Evolutionary conservation across 2,888 invertebrate genomes (phyloP).

Genomic region (Epistrophe grossulariae): DNA sequence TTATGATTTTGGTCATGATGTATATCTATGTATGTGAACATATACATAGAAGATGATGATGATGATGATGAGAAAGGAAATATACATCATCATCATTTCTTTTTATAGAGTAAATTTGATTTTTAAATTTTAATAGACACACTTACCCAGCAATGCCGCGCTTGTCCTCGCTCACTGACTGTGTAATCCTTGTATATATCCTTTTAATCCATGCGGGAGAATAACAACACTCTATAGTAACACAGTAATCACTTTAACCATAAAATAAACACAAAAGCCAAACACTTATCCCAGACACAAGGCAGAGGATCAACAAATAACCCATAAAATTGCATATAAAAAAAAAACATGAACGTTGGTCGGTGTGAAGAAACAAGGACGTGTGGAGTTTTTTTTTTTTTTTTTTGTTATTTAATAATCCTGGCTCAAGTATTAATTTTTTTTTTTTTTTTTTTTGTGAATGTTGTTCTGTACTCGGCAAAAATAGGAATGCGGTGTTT

Average conservation of each 20-base stretch:
- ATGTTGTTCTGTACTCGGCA: background rate
- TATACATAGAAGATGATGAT: conserved; percentile 31
- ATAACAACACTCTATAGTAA: conserved; percentile 37
- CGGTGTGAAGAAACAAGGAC: background rate
- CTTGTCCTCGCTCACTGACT: background rate
- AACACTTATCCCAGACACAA: conserved; percentile 52
- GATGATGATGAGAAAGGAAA: conserved; percentile 28
- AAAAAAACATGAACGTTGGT: background rate
- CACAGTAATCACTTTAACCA: conserved; percentile 54
- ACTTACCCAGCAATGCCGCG: conserved; percentile 50
- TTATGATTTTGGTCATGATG: conserved; percentile 67
- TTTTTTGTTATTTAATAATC: conserved; percentile 68
- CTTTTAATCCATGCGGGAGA: conserved; percentile 53
- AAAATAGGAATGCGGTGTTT: conserved; percentile 47
- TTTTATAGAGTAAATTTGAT: conserved; percentile 37
- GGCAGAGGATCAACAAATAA: conserved; percentile 59
- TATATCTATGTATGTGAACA: background rate
- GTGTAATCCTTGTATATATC: conserved; percentile 45
- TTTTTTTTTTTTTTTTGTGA: conserved; percentile 7
- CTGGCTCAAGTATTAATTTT: conserved; percentile 54
- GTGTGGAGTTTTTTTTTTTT: conserved; percentile 51
- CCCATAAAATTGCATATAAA: conserved; percentile 27
- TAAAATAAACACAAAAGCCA: conserved; percentile 52
- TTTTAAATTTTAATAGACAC: conserved; percentile 43
- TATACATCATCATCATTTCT: conserved; percentile 31